Conservation (phyloP, 2,797 vertebrate genomes). For the Ptychobarbus kaznakovi region DNA sequence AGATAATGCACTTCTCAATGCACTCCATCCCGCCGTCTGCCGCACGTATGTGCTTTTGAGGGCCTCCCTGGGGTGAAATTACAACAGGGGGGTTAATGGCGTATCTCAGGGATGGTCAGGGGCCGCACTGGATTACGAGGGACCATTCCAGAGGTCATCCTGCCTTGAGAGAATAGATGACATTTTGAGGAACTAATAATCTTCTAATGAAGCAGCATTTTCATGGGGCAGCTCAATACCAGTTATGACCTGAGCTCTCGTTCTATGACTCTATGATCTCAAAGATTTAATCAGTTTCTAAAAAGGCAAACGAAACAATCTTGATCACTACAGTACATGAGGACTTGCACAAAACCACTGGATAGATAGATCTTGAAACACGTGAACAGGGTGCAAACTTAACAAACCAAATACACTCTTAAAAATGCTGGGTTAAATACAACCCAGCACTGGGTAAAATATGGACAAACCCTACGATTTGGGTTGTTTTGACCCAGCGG, state of each 20-base stretch:
- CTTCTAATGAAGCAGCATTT: constrained; percentile 77
- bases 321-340: not conserved
- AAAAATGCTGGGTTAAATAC: no score
- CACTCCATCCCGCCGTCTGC: constrained; percentile 34
- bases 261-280: constrained; percentile 60
- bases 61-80: constrained; percentile 44
- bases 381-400: not conserved
- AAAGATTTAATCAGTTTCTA: constrained; percentile 70
- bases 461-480: no score
- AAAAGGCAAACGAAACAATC: constrained; percentile 61
- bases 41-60: constrained; percentile 60
- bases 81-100: constrained; percentile 54
- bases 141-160: constrained; percentile 62
- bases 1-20: constrained; percentile 58
- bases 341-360: not conserved
- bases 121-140: constrained; percentile 47
- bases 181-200: constrained; percentile 78
- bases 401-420: not conserved
- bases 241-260: constrained; percentile 60
- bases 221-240: constrained; percentile 63
- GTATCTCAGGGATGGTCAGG: constrained; percentile 61
- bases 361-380: constrained; percentile 3
- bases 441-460: no score
- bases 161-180: constrained; percentile 70
- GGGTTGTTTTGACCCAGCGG: no score